Evolutionary conservation across 1,140 invertebrate genomes (phyloP).

Genomic region (Drosophila carrolli): DNA sequence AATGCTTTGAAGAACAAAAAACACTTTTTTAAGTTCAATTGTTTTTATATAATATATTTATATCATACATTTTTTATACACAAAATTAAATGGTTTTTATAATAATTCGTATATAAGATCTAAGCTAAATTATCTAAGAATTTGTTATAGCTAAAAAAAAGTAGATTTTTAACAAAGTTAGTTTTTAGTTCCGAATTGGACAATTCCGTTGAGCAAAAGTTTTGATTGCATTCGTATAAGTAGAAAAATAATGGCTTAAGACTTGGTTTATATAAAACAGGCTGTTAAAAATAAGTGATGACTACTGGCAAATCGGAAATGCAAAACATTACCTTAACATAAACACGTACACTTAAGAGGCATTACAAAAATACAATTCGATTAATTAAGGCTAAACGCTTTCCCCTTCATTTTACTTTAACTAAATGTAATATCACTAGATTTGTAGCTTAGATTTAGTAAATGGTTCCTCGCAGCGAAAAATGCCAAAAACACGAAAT

Average conservation of each 20-base stretch:
- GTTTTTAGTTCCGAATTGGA: conserved; percentile 24
- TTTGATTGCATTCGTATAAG: conserved; percentile 10
- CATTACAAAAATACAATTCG: conserved; percentile 67
- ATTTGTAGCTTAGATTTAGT: conserved; percentile 77
- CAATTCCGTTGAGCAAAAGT: conserved; percentile 18
- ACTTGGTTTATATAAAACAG: conserved; percentile 12
- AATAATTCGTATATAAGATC: conserved; percentile 19
- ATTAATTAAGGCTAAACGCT: conserved; percentile 63
- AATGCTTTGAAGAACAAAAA: conserved; percentile 4
- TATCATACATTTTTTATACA: conserved; percentile 27
- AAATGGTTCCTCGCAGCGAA: conserved; percentile 45
- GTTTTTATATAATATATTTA: conserved; percentile 42
- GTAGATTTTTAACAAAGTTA: conserved; percentile 18
- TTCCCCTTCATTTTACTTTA: conserved; percentile 50
- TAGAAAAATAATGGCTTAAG: conserved; percentile 22
- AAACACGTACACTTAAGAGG: conserved; percentile 14
- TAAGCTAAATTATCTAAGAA: conserved; percentile 29
- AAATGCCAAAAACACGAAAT: conserved; percentile 80
- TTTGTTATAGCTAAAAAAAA: conserved; percentile 35
- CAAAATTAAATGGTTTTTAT: conserved; percentile 6
- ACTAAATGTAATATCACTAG: conserved; percentile 84
- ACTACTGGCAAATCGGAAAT: conserved; percentile 50
- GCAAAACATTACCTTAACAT: conserved; percentile 28
- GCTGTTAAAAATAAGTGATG: conserved; percentile 24
- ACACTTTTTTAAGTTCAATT: neutral